These are phyloP conservation scores for Cyanoliseus patagonus DNA, from an alignment of 2,113 vertebrate species.

Conservation along the genomic window DNA sequence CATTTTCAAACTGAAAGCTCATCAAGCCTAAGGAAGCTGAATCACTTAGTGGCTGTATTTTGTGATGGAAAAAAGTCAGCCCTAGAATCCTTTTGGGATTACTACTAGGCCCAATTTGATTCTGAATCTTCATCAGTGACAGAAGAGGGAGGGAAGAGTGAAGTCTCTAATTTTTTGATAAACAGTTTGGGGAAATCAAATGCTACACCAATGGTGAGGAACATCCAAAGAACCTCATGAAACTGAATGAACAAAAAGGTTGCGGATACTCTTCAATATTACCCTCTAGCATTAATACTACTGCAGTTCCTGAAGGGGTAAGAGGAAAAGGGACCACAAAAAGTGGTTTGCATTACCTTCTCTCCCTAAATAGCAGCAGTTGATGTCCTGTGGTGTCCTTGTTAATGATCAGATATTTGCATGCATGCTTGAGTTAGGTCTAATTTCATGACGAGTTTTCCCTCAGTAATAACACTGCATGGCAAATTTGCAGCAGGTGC, in stretches of 20 bases:
- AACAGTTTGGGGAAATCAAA: neutral
- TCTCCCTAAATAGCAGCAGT: neutral
- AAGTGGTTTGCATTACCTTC: neutral
- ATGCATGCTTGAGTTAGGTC: neutral
- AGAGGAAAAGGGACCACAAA: neutral
- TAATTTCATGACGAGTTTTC: neutral
- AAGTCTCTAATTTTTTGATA: neutral
- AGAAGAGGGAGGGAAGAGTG: neutral
- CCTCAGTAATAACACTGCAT: neutral
- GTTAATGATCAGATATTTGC: neutral
- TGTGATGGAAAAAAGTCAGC: neutral
- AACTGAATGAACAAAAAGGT: neutral
- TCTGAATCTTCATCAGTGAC: neutral
- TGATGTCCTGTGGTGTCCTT: neutral
- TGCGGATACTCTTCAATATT: neutral
- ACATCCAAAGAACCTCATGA: neutral
- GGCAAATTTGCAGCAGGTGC: neutral
- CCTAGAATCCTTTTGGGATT: neutral
- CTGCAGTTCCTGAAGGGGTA: neutral
- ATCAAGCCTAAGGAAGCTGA: neutral
- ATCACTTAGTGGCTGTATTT: neutral
- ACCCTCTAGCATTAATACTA: neutral
- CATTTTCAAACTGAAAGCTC: neutral
- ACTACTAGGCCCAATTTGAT: neutral
- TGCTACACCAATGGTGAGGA: neutral